Evolutionary conservation across 2,888 invertebrate species (phyloP).

Genomic region (Apocheima hispidaria): DNA sequence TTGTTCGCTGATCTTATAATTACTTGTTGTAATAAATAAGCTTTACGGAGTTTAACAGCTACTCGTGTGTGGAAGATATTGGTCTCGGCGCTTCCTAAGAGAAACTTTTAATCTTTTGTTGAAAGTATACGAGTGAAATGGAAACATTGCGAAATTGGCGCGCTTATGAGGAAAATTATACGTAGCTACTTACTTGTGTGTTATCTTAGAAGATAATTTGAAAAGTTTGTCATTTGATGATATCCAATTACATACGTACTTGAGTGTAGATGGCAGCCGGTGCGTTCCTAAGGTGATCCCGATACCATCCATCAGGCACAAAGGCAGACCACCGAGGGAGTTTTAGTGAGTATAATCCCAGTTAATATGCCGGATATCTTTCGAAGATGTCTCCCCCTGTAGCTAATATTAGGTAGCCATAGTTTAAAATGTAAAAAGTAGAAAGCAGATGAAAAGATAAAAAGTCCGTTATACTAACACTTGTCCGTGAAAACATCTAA

Average conservation of each 20-base stretch:
- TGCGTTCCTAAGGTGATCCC: no score
- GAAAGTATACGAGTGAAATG: slow-evolving; percentile 8
- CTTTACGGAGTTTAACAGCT: slow-evolving; percentile 18
- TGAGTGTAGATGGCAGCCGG: no score
- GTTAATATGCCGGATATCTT: no score
- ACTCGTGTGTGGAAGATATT: slow-evolving; percentile 14
- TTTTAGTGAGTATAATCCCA: no score
- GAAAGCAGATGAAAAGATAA: no score
- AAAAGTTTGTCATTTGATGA: neutral
- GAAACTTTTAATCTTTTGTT: slow-evolving; percentile 16
- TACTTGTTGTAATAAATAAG: slow-evolving; percentile 32
- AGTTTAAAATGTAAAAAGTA: no score
- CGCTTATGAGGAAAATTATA: neutral
- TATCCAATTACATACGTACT: neutral
- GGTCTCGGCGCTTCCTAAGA: slow-evolving; percentile 3
- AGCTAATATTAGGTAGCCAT: no score
- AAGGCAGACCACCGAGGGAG: no score
- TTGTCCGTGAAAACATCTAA: no score
- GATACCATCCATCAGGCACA: no score
- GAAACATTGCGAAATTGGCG: neutral
- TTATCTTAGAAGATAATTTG: neutral
- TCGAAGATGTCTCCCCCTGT: no score
- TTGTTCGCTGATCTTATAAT: slow-evolving; percentile 32
- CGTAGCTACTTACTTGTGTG: neutral
- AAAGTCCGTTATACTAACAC: no score